These are phyloP conservation scores for Mus spicilegus DNA, from an alignment of 2,113 vertebrate species.

Conservation along the genomic window DNA sequence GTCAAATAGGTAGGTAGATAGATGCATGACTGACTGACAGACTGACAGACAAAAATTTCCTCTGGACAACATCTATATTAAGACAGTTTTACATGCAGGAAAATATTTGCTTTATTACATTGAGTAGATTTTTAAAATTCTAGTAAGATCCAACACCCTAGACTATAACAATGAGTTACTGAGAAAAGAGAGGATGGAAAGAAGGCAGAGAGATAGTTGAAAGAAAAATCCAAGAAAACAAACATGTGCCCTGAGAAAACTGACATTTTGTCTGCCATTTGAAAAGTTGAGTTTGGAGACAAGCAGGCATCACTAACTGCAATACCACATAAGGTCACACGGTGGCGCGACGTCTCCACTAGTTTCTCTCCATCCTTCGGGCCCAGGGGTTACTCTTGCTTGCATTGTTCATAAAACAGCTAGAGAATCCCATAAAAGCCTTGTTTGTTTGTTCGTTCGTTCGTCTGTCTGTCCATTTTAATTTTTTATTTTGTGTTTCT, in stretches of 20 bases:
- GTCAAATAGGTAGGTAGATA: neutral
- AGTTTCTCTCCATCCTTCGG: neutral
- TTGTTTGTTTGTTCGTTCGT: neutral
- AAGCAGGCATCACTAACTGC: fast-evolving
- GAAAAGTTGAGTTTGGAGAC: neutral
- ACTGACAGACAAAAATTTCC: neutral
- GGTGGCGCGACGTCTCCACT: constrained; percentile 25
- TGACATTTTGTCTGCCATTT: neutral
- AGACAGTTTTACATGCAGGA: neutral
- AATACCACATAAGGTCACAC: neutral
- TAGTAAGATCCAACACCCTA: neutral
- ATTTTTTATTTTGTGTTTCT: neutral
- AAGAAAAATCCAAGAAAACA: neutral
- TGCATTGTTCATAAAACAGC: neutral
- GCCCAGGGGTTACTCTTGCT: fast-evolving
- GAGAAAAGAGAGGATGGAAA: neutral
- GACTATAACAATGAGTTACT: neutral
- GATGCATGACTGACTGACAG: no score
- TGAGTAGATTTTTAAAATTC: neutral
- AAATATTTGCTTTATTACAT: neutral
- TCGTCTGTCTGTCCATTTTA: no score
- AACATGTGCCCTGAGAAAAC: neutral
- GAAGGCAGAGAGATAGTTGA: neutral
- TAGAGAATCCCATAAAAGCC: neutral
- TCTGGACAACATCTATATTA: neutral